These are phyloP conservation scores for Nothocercus julius DNA, from an alignment of 2,113 vertebrate species.

Conservation along the genomic window DNA sequence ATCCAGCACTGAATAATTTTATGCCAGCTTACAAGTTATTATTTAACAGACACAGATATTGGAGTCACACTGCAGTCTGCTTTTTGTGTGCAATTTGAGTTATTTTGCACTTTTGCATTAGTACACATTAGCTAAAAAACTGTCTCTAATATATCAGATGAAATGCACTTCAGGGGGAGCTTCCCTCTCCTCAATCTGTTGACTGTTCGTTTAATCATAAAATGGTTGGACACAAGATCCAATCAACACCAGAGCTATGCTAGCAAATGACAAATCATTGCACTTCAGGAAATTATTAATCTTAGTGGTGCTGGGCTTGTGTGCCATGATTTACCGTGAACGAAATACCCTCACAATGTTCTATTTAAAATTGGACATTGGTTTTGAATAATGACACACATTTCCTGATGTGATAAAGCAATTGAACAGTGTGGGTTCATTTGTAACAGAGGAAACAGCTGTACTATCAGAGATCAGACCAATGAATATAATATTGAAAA, in stretches of 20 bases:
- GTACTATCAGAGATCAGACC: not conserved
- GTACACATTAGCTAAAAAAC: not conserved
- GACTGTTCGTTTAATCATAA: conserved; percentile 59
- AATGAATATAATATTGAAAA: not conserved
- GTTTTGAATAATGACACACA: conserved; percentile 35
- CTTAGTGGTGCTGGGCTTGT: conserved; percentile 19
- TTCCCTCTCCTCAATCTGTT: conserved; percentile 6
- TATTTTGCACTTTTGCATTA: conserved; percentile 35
- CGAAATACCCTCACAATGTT: conserved; percentile 65
- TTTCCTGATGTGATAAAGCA: conserved; percentile 59
- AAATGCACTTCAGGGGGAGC: not conserved
- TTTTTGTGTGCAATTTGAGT: not conserved
- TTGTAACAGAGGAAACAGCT: not conserved
- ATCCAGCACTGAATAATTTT: not conserved
- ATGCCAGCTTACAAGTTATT: not conserved
- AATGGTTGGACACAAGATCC: conserved; percentile 19
- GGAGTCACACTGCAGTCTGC: not conserved
- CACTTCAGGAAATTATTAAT: conserved; percentile 69
- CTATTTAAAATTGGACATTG: conserved; percentile 41
- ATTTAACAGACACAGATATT: conserved; percentile 14
- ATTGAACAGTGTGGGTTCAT: not conserved
- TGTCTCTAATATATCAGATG: not conserved
- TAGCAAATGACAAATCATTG: conserved; percentile 70
- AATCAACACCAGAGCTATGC: conserved; percentile 51
- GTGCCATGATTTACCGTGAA: conserved; percentile 62